A percentile compares a stretch with the other conserved stretches of the same genome.
Conservation (phyloP, 2,113 vertebrate genomes). For the Callipepla californica region DNA sequence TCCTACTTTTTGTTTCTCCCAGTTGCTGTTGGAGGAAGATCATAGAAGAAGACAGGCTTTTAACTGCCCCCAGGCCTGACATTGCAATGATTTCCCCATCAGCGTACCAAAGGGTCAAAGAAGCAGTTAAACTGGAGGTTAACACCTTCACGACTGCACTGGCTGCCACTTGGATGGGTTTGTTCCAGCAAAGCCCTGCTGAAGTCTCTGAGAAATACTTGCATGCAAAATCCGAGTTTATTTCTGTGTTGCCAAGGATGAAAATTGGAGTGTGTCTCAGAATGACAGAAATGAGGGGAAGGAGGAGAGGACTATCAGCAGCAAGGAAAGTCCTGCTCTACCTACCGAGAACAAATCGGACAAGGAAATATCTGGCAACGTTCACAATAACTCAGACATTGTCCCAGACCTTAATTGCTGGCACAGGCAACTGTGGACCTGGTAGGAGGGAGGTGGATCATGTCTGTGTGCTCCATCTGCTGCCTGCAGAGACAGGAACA, state of each 20-base stretch:
- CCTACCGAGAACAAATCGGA: background rate
- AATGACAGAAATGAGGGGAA: background rate
- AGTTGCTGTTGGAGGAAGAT: background rate
- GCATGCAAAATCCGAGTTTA: background rate
- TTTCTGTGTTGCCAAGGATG: background rate
- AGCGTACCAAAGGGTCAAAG: slow-evolving; percentile 25
- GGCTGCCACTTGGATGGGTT: slow-evolving; percentile 13
- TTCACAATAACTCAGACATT: slow-evolving; percentile 39
- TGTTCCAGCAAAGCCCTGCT: slow-evolving; percentile 4
- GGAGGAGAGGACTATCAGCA: background rate
- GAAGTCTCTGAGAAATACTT: background rate
- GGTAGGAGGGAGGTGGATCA: slow-evolving; percentile 16
- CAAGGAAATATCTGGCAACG: background rate
- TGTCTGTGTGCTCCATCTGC: slow-evolving; percentile 70
- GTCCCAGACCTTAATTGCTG: slow-evolving; percentile 71
- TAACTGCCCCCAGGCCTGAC: slow-evolving; percentile 2
- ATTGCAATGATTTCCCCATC: slow-evolving; percentile 31
- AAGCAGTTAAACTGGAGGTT: background rate
- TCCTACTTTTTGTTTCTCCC: background rate
- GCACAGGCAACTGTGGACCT: slow-evolving; percentile 23
- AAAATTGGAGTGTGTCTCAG: background rate
- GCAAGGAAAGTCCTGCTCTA: slow-evolving; percentile 1
- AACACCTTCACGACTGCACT: background rate
- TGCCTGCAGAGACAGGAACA: slow-evolving; percentile 63
- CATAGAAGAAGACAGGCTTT: slow-evolving; percentile 21